A percentile compares a stretch with the other conserved stretches of the same genome.
phyloP scores from a whole-genome alignment of 1,140 invertebrate genomes.

The Drosophila athabasca region DNA sequence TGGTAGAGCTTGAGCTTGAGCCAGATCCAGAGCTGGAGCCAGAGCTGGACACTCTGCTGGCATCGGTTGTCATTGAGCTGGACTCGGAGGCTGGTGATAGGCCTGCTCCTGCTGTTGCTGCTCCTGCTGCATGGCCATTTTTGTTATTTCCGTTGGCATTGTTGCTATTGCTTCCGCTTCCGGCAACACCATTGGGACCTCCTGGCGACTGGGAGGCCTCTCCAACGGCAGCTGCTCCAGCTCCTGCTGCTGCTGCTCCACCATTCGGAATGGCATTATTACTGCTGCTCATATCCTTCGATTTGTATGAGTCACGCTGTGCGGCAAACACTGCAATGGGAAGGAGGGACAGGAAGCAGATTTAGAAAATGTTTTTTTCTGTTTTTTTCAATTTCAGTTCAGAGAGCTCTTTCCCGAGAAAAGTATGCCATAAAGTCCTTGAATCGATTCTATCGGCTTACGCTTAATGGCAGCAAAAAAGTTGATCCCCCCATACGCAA shows the following conservation, averaged over 20 bases:
- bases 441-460: conserved; percentile 24
- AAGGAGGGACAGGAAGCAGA: no score
- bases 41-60: conserved; percentile 30
- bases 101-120: conserved; percentile 1
- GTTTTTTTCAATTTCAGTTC: conserved; percentile 9
- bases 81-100: conserved; percentile 11
- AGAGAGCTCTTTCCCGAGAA: neutral
- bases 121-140: conserved; percentile 53
- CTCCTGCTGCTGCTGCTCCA: conserved; percentile 51
- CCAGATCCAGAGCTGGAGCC: conserved; percentile 1
- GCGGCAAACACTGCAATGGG: conserved; percentile 64
- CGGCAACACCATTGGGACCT: conserved; percentile 52
- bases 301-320: conserved; percentile 76
- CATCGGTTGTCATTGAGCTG: conserved; percentile 56
- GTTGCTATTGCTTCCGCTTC: conserved; percentile 66
- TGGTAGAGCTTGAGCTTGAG: conserved; percentile 24
- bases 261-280: conserved; percentile 69
- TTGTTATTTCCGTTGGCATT: conserved; percentile 58
- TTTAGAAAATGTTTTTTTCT: neutral
- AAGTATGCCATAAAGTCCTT: conserved; percentile 37
- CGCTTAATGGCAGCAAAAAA: conserved; percentile 11
- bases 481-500: conserved; percentile 10
- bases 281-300: conserved; percentile 73
- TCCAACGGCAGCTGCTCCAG: conserved; percentile 27
- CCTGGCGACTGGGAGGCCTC: conserved; percentile 16